Evolutionary conservation across 2,888 invertebrate species (phyloP), one percentile per base, ranked within the genome.

Genomic region (Toxonevra muliebris): DNA sequence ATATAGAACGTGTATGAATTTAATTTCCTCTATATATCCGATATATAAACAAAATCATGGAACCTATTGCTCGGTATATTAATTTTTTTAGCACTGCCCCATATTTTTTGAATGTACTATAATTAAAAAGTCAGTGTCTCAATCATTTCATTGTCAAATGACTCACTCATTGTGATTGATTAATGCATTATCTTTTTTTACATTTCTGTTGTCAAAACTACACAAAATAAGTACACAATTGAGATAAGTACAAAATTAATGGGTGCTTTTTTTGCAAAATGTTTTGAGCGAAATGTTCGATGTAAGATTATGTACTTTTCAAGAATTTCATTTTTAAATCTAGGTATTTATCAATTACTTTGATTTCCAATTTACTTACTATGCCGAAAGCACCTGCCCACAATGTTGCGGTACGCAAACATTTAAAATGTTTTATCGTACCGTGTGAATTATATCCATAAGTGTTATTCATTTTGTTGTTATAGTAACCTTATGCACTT

Each of bases 341-440:
- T 20, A 19, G 53, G 20, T 20, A 20, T 53, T 12, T 10, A 53
- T 53, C 3, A 15, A 19, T 40, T 40, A 20, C 12, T 20, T 19
- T 40, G 20, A 9, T 19, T 11, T 17, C 1, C 20, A 30, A 15
- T 30, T 10, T 55, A 72, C 75, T 74, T 68, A 75, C 75, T 73
- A 75, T 53, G 45, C 74, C 71, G 45, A 75, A 62, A 53, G 20
- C 60, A 15, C 70, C 75, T 30, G 73, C 74, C 73, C 73, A 75
- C n/a, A 70, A 20, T 1, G 69, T 70, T 0, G 67, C 55, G 13
- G n/a, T 50, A 15, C 72, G 73, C 4, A 75, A 42, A 12, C 66
- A 61, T 4, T 42, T 20, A 30, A 69, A 74, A 55, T 74, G 70
- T 41, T 70, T 71, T 2, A 73, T 58, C 19, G 65, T 66, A 59